Evolutionary conservation across 2,797 vertebrate species (phyloP).

Genomic region (Muscicapa comitata): DNA sequence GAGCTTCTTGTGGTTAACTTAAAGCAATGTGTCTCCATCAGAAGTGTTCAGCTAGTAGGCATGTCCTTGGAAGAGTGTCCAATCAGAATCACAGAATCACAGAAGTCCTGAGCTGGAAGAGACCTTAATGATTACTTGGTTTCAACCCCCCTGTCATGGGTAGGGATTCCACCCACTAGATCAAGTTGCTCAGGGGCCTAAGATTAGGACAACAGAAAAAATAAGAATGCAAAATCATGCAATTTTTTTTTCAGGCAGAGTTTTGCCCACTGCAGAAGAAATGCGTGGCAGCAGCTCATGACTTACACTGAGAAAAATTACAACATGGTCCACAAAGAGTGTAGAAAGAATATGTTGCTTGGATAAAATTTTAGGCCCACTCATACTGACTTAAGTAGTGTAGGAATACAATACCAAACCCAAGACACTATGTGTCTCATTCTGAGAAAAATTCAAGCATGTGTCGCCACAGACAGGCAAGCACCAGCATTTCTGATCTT

Average conservation of each 20-base stretch:
- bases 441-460: slow-evolving; percentile 35
- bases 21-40: neutral
- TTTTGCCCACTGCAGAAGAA: neutral
- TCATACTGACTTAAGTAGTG: slow-evolving; percentile 23
- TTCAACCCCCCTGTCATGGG: neutral
- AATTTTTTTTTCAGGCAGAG: neutral
- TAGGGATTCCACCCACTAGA: neutral
- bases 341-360: neutral
- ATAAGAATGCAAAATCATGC: neutral
- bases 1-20: neutral
- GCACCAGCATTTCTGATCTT: slow-evolving; percentile 20
- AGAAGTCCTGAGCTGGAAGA: neutral
- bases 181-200: neutral
- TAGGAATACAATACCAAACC: slow-evolving; percentile 8
- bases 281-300: neutral
- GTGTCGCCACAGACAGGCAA: slow-evolving; percentile 18
- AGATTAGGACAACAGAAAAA: neutral
- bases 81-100: neutral
- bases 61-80: neutral
- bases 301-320: neutral
- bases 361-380: neutral
- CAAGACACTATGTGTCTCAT: neutral
- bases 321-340: neutral
- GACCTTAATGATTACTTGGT: neutral
- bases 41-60: neutral